Evolutionary conservation across 2,113 vertebrate species (phyloP).

Genomic region (Labrus mixtus): DNA sequence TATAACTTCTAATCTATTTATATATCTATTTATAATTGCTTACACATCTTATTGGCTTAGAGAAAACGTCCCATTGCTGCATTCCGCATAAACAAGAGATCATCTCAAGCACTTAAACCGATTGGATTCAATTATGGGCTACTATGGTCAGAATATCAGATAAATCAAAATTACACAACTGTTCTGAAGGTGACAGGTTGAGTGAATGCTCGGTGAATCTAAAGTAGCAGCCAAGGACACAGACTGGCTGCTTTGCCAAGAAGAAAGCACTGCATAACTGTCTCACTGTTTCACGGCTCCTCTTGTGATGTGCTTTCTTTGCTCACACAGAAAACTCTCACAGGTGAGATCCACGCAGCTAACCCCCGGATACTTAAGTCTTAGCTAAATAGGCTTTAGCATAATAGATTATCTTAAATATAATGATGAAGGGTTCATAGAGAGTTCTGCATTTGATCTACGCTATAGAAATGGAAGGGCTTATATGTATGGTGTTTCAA

Average conservation of each 20-base stretch:
- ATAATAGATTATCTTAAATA: slow-evolving; percentile 20
- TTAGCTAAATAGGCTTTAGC: slow-evolving; percentile 20
- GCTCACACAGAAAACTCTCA: slow-evolving; percentile 6
- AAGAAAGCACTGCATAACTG: slow-evolving; percentile 49
- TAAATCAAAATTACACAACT: slow-evolving; percentile 72
- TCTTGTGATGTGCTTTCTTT: slow-evolving; percentile 39
- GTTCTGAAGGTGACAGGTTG: slow-evolving; percentile 75
- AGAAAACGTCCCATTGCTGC: slow-evolving; percentile 32
- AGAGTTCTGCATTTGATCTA: not conserved
- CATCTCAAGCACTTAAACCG: slow-evolving; percentile 63
- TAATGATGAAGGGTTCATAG: not conserved
- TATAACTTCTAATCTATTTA: not conserved
- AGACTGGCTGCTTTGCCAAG: slow-evolving; percentile 40
- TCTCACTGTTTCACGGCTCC: slow-evolving; percentile 40
- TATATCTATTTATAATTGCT: slow-evolving; percentile 25
- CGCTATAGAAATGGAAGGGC: not conserved
- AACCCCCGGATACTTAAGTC: slow-evolving; percentile 17
- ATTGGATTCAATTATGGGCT: slow-evolving; percentile 72
- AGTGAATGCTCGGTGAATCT: slow-evolving; percentile 66
- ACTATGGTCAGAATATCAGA: slow-evolving; percentile 69
- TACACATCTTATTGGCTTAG: slow-evolving; percentile 38
- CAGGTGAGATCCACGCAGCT: slow-evolving; percentile 20
- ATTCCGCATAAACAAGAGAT: slow-evolving; percentile 66
- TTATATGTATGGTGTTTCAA: not conserved
- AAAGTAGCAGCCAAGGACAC: slow-evolving; percentile 73